Evolutionary conservation across 2,888 invertebrate genomes (phyloP).

Genomic region (Podabrus alpinus): DNA sequence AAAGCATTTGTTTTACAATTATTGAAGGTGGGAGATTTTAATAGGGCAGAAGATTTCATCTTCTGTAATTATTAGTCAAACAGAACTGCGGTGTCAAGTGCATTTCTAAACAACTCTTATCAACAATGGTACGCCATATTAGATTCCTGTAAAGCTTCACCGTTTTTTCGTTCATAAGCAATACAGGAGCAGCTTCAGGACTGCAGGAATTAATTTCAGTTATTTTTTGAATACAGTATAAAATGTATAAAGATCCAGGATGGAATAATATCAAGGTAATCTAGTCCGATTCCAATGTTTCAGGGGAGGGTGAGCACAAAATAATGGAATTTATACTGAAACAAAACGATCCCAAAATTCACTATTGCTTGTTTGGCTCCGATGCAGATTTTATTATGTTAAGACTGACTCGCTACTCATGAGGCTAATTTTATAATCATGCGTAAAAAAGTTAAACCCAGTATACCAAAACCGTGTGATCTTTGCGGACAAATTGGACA

Average conservation of each 20-base stretch:
- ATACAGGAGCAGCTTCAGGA: too few relatives aligned
- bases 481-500: constrained; percentile 91
- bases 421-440: constrained; percentile 99
- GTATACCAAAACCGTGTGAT: constrained; percentile 94
- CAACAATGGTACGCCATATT: too few relatives aligned
- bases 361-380: constrained; percentile 96
- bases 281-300: constrained; percentile 98
- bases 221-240: too few relatives aligned
- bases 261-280: constrained; percentile 94
- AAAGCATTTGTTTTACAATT: too few relatives aligned
- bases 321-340: constrained; percentile 98
- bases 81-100: too few relatives aligned
- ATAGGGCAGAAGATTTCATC: too few relatives aligned
- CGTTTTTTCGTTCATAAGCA: too few relatives aligned
- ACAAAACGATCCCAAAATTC: constrained; percentile 97
- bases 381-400: constrained; percentile 99
- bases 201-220: too few relatives aligned
- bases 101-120: too few relatives aligned
- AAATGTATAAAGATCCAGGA: constrained; percentile 90
- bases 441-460: constrained; percentile 97
- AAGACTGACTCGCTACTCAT: constrained; percentile 96
- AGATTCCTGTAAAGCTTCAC: too few relatives aligned
- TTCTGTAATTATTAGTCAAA: too few relatives aligned
- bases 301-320: constrained; percentile 98
- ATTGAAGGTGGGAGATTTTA: too few relatives aligned